phyloP scores from a whole-genome alignment of 2,888 invertebrate genomes.

The Pocota personata region DNA sequence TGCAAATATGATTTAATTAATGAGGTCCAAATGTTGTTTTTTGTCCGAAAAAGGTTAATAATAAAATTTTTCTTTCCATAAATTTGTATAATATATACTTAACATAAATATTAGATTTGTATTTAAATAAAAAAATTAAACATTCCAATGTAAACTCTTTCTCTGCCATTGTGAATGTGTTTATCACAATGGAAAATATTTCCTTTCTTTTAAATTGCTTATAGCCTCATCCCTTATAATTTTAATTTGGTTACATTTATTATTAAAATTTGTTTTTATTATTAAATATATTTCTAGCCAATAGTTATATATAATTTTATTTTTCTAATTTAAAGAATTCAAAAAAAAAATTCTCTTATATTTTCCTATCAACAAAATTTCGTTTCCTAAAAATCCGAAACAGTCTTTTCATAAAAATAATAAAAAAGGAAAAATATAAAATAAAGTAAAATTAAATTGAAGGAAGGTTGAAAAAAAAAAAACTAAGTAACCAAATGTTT shows the following conservation, averaged over 20 bases:
- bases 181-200: slow-evolving; percentile 30
- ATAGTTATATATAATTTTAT: slow-evolving; percentile 22
- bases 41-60: slow-evolving; percentile 55
- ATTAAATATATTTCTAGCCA: slow-evolving; percentile 38
- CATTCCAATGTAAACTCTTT: slow-evolving; percentile 31
- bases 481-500: slow-evolving; percentile 49
- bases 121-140: slow-evolving; percentile 9
- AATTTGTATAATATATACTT: slow-evolving; percentile 45
- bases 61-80: slow-evolving; percentile 28
- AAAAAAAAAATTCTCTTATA: slow-evolving; percentile 14
- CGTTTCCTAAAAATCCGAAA: slow-evolving; percentile 56
- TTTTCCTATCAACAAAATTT: slow-evolving; percentile 54
- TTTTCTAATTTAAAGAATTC: slow-evolving; percentile 33
- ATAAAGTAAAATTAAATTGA: too few relatives aligned
- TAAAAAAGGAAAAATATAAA: slow-evolving; percentile 2
- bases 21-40: slow-evolving; percentile 74
- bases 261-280: neutral
- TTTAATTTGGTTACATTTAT: slow-evolving; percentile 26
- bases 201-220: slow-evolving; percentile 3
- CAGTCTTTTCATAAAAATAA: slow-evolving; percentile 47
- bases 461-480: slow-evolving; percentile 12
- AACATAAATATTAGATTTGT: slow-evolving; percentile 44
- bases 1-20: slow-evolving; percentile 70
- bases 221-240: slow-evolving; percentile 2
- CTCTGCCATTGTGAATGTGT: slow-evolving; percentile 14